Evolutionary conservation across 1,140 invertebrate species (phyloP), one percentile per base, ranked within the genome.

Genomic region (Drosophila miranda): DNA sequence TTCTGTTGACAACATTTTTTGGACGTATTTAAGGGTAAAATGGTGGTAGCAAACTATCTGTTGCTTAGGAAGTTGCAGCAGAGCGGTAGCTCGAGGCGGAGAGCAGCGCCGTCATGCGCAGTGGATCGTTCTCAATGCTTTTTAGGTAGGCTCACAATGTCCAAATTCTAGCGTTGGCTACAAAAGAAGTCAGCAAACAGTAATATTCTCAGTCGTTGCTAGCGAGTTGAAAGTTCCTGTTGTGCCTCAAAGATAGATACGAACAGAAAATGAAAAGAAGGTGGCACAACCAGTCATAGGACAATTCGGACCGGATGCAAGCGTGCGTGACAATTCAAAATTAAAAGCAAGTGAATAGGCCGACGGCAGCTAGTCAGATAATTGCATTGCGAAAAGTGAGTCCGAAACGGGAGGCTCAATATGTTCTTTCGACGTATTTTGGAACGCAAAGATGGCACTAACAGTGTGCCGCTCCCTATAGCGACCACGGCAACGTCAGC

Each of bases 371-470:
- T 64, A 53, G 59, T 68, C 61, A 78, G 77, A 87, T 66, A 75
- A 68, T 77, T 67, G 49, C 42, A 68, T 23, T 21, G 6, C 8
- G 28, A 43, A 28, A 50, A 7, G 28, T 21, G 19, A 30, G 7
- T 30, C 30, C 30, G 3, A 30, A 30, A 30, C 30, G n/a, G 7
- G 21, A 55, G 7, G 41, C 46, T 9, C 44, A 66, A 42, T 9
- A 89, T 90, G 88, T 88, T 90, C 62, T 89, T 89, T 75, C 81
- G 88, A 45, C 76, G 81, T 21, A 76, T 90, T 74, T 78, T 90
- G 21, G 75, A 81, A 26, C 78, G 80, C 48, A 89, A 83, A 61
- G 59, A 70, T 30, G 58, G 21, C n/a, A 46, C n/a, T 8, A 58
- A 52, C 8, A 49, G 54, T 23, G 42, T 5, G 28, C 30, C 43